phyloP scores from a whole-genome alignment of 1,140 invertebrate species.

The Pogonognathellus flavescens region DNA sequence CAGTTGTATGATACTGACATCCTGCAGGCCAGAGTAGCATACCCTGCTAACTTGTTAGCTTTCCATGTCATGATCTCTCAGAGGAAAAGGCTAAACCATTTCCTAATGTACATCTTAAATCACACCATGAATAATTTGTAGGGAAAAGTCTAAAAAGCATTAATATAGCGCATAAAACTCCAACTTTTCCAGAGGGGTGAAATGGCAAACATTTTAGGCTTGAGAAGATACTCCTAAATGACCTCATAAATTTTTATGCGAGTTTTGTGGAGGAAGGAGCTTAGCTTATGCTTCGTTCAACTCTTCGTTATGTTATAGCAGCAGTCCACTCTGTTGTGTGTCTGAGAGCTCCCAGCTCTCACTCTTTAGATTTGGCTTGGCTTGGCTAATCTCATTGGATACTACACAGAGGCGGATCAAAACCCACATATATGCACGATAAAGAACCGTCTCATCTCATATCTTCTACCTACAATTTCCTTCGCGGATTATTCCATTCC shows the following conservation, averaged over 20 bases:
- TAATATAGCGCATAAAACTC: conserved; percentile 67
- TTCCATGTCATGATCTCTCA: conserved; percentile 48
- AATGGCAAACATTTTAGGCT: conserved; percentile 65
- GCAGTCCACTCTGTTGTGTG: too few relatives aligned
- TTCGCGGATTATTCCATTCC: conserved; percentile 5
- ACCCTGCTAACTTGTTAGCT: conserved; percentile 18
- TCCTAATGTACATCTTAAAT: conserved; percentile 68
- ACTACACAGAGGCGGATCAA: conserved; percentile 14
- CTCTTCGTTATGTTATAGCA: neutral
- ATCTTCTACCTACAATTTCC: conserved; percentile 25
- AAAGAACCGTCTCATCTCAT: conserved; percentile 25
- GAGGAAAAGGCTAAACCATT: conserved; percentile 58
- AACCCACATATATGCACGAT: conserved; percentile 46
- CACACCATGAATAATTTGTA: conserved; percentile 68
- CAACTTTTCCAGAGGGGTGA: conserved; percentile 56
- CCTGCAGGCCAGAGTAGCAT: neutral
- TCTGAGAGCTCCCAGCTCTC: neutral
- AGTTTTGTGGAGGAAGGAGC: conserved; percentile 62
- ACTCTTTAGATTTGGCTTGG: conserved; percentile 25
- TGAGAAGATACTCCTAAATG: conserved; percentile 65
- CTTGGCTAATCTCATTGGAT: conserved; percentile 2
- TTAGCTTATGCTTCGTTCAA: conserved; percentile 33
- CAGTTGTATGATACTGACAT: neutral
- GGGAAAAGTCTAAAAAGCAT: conserved; percentile 66
- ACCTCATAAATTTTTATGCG: conserved; percentile 68